These are phyloP conservation scores for Erpetoichthys calabaricus DNA, from an alignment of 2,797 vertebrate genomes.

Conservation along the genomic window DNA sequence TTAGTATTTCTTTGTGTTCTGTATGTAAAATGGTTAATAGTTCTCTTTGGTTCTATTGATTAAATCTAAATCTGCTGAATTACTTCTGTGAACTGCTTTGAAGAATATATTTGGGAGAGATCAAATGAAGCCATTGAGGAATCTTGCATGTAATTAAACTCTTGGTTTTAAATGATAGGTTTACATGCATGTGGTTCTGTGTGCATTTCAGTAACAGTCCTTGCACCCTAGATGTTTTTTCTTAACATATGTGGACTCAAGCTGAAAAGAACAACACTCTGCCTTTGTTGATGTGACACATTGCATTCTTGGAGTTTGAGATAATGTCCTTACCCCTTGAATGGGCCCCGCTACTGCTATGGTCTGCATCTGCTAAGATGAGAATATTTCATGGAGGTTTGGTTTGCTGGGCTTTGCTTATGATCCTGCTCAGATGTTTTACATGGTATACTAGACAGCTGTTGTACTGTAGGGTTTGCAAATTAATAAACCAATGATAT, in stretches of 20 bases:
- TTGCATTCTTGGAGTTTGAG: slow-evolving; percentile 46
- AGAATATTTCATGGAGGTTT: slow-evolving; percentile 25
- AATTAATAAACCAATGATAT: too few relatives aligned
- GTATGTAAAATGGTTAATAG: too few relatives aligned
- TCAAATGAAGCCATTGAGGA: too few relatives aligned
- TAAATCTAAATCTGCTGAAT: too few relatives aligned
- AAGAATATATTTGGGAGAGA: too few relatives aligned
- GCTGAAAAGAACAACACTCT: slow-evolving; percentile 15
- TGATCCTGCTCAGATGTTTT: slow-evolving; percentile 13
- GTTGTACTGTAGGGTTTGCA: background rate
- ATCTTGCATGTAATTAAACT: too few relatives aligned
- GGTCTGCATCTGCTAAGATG: slow-evolving; percentile 42
- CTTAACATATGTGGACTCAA: background rate
- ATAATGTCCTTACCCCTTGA: slow-evolving; percentile 43
- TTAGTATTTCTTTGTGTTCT: too few relatives aligned
- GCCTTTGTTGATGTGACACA: slow-evolving; percentile 17
- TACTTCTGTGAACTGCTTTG: too few relatives aligned
- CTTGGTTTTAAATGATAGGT: too few relatives aligned
- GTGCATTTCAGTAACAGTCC: too few relatives aligned
- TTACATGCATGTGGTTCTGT: too few relatives aligned
- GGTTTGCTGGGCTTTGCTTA: slow-evolving; percentile 21
- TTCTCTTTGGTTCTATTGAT: too few relatives aligned
- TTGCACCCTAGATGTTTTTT: background rate
- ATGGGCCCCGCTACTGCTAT: slow-evolving; percentile 38
- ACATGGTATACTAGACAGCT: slow-evolving; percentile 9